phyloP scores from a whole-genome alignment of 1,140 invertebrate genomes.

The Drosophila tropicalis region DNA sequence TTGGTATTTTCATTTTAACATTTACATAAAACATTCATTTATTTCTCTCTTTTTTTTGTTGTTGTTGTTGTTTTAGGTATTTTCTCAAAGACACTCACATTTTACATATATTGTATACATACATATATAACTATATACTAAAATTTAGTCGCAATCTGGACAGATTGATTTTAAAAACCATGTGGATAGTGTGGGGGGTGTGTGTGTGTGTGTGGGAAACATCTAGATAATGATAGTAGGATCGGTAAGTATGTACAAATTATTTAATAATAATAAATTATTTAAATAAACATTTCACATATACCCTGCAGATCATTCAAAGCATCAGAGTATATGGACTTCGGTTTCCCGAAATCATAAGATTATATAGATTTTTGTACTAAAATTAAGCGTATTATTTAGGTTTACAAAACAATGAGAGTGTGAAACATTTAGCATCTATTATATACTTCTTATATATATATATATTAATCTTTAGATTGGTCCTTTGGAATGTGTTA shows the following conservation, averaged over 20 bases:
- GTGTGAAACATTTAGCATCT: slow-evolving; percentile 18
- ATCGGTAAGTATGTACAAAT: slow-evolving; percentile 37
- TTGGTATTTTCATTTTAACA: slow-evolving; percentile 52
- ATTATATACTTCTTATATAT: slow-evolving; percentile 15
- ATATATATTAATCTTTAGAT: slow-evolving; percentile 37
- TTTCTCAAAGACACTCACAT: slow-evolving; percentile 75
- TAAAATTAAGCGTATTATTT: slow-evolving; percentile 76
- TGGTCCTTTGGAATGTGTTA: slow-evolving; percentile 80
- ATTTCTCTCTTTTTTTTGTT: slow-evolving; percentile 31
- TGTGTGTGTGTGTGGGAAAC: slow-evolving; percentile 34
- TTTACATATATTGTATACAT: slow-evolving; percentile 23
- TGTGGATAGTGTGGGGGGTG: slow-evolving; percentile 30
- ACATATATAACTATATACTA: slow-evolving; percentile 1
- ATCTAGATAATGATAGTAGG: slow-evolving; percentile 27
- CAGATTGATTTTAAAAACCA: slow-evolving; percentile 51
- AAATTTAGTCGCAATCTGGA: slow-evolving; percentile 59
- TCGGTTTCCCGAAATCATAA: not conserved
- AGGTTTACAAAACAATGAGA: slow-evolving; percentile 20
- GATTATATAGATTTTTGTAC: slow-evolving; percentile 57
- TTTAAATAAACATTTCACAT: slow-evolving; percentile 55
- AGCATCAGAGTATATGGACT: not conserved
- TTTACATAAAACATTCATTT: slow-evolving; percentile 82
- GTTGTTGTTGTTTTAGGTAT: slow-evolving; percentile 30
- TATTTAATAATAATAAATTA: slow-evolving; percentile 56
- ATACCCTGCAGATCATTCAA: slow-evolving; percentile 29